phyloP scores from a whole-genome alignment of 2,888 invertebrate genomes.

The Brachypterus glaber region DNA sequence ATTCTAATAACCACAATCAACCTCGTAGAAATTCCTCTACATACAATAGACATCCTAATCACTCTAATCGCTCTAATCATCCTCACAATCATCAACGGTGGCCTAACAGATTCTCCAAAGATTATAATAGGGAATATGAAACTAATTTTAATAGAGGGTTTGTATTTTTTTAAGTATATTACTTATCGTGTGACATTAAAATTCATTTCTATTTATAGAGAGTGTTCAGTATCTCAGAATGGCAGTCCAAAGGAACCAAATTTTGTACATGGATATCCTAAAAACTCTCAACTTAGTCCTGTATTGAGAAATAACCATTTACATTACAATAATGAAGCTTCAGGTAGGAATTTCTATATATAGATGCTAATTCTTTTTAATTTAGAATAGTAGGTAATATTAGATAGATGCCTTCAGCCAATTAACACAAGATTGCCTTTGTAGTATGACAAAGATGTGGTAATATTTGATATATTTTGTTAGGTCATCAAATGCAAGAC shows the following conservation, averaged over 20 bases:
- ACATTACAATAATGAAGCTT: constrained; percentile 35
- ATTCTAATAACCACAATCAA: constrained; percentile 39
- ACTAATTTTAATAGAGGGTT: constrained; percentile 38
- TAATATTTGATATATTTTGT: too few relatives aligned
- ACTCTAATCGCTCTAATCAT: constrained; percentile 35
- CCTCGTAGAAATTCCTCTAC: constrained; percentile 37
- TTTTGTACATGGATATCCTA: constrained; percentile 39
- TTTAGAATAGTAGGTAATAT: too few relatives aligned
- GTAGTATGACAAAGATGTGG: too few relatives aligned
- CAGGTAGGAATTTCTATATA: constrained; percentile 30
- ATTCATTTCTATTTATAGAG: constrained; percentile 24
- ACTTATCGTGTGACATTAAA: constrained; percentile 3
- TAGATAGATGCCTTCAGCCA: not conserved
- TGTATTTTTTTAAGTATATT: constrained; percentile 20
- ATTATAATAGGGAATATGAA: constrained; percentile 39
- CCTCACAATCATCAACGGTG: constrained; percentile 38
- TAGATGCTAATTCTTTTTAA: not conserved
- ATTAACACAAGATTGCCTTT: too few relatives aligned
- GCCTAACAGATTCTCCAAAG: constrained; percentile 39
- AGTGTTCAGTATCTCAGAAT: constrained; percentile 36
- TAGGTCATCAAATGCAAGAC: constrained; percentile 25
- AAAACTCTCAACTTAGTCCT: constrained; percentile 38
- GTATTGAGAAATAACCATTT: constrained; percentile 35
- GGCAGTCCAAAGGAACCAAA: constrained; percentile 38
- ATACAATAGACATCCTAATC: constrained; percentile 37